Base-by-base conservation (phyloP, 1,140 invertebrate genomes). In the Carposina sasakii region DNA sequence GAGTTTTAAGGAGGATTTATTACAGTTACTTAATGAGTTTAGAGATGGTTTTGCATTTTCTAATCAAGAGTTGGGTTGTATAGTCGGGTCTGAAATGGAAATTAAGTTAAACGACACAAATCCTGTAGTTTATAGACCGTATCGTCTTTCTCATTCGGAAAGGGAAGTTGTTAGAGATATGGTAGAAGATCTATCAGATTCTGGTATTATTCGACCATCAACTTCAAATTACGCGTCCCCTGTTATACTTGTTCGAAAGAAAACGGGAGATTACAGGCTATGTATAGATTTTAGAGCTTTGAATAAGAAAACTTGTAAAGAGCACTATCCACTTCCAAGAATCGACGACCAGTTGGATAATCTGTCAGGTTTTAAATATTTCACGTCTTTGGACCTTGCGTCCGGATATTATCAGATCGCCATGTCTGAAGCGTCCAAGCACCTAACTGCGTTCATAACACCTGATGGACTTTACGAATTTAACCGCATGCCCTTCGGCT, bases 221-320 rank as follows among this genome's bases (percentile, higher is more conserved):
- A 37, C 44, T 22, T 83, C 74, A 20, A 28, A 55, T 3, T 64
- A 54, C 24, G 58, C 50, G 1, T 60, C 54, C 0, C 56, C 56
- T 12, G 54, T 68, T n/a, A 46, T 68, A 3, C 31, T 67, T 13
- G 54, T 57, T 0, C 58, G 48, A 16, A 68, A 66, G 31, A 65
- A 62, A 36, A 54, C 50, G 28, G 59, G 62, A 0, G 49, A 65
- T 10, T 22, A 57, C 41, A 13, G 60, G 17, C 51, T 82, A 26
- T 64, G 57, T 21, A 48, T 70, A 0, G 71, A 85, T 54, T 89
- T 46, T 54, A 33, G 41, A 26, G 6, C 48, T n/a, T n/a, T 37
- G 16, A 37, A 37, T 37, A 37, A 37, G 21, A 39, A 36, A 26
- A 19, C 24, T 16, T 5, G n/a, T 9, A 48, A 40, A 12, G 12